Evolutionary conservation across 2,888 invertebrate species (phyloP).

Genomic region (Philereme transversata): DNA sequence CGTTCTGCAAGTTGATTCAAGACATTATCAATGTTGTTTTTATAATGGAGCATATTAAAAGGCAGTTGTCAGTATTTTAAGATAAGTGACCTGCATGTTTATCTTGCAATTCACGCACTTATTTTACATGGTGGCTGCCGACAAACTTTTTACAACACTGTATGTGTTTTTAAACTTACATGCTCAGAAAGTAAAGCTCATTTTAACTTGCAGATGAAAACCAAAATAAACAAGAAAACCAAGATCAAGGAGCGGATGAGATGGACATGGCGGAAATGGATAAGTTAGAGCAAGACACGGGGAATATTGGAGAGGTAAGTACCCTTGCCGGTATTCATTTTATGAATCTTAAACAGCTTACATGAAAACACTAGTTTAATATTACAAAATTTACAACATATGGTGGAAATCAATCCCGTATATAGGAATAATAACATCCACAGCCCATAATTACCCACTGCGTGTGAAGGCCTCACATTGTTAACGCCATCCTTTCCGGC

Average conservation of each 20-base stretch:
- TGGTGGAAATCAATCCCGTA: no score
- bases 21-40: slow-evolving; percentile 71
- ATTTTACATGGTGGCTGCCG: slow-evolving; percentile 37
- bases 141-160: slow-evolving; percentile 31
- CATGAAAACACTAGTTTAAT: no score
- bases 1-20: slow-evolving; percentile 76
- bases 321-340: background rate
- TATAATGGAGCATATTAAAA: slow-evolving; percentile 68
- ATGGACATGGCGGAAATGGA: slow-evolving; percentile 83
- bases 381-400: no score
- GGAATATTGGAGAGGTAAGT: slow-evolving; percentile 78
- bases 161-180: background rate
- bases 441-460: no score
- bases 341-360: no score
- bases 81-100: slow-evolving; percentile 36
- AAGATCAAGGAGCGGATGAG: slow-evolving; percentile 72
- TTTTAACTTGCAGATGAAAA: slow-evolving; percentile 43
- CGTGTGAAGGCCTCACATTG: no score
- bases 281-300: slow-evolving; percentile 77
- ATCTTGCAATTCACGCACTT: slow-evolving; percentile 37
- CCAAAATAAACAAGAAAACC: slow-evolving; percentile 64
- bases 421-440: no score
- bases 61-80: slow-evolving; percentile 34
- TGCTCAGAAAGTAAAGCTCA: slow-evolving; percentile 5
- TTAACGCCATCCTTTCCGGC: no score